A percentile compares a stretch with the other conserved stretches of the same genome.
phyloP scores from a whole-genome alignment of 1,140 invertebrate species.

The Magallana ariakensis region DNA sequence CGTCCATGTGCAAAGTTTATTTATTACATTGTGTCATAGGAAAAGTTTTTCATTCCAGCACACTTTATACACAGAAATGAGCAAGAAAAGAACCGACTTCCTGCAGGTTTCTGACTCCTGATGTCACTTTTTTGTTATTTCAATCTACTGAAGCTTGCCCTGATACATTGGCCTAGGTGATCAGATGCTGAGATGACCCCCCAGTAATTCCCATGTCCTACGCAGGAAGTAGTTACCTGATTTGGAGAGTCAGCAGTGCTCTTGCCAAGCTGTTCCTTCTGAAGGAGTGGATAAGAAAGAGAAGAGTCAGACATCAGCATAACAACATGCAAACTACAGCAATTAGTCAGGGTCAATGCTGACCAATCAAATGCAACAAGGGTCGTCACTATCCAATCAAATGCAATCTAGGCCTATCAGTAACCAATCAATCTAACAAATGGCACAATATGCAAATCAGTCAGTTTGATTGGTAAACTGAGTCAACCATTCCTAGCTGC shows the following conservation, averaged over 20 bases:
- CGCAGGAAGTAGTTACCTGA: conserved; percentile 45
- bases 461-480: not conserved
- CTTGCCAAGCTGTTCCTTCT: conserved; percentile 47
- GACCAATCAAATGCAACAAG: conserved; percentile 40
- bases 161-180: not conserved
- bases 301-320: conserved; percentile 41
- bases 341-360: conserved; percentile 4
- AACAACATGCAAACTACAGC: conserved; percentile 31
- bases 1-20: too few species aligned
- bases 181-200: not conserved
- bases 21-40: too few species aligned
- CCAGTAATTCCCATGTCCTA: not conserved
- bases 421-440: not conserved
- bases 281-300: conserved; percentile 42
- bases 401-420: not conserved
- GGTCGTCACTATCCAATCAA: not conserved
- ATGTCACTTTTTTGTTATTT: too few species aligned
- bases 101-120: too few species aligned
- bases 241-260: conserved; percentile 42
- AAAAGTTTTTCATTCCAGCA: too few species aligned
- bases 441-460: not conserved
- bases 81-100: too few species aligned
- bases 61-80: too few species aligned
- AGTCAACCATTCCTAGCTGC: not conserved
- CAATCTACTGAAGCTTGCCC: too few species aligned